phyloP scores from a whole-genome alignment of 2,113 vertebrate species.

The Choloepus hoffmanni region DNA sequence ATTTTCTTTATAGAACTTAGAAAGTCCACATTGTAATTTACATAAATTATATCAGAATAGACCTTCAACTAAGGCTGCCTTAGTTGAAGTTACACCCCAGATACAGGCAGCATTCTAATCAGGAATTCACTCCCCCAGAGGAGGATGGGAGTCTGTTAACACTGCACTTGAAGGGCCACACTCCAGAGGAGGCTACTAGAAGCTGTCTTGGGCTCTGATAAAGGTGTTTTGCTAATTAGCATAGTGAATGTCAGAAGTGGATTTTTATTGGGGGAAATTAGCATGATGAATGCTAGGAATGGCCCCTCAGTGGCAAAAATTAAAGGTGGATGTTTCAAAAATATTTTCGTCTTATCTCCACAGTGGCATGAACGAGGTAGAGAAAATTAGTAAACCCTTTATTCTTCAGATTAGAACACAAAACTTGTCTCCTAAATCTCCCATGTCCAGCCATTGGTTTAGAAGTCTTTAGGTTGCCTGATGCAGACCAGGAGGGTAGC shows the following conservation, averaged over 20 bases:
- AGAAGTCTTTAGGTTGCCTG: background rate
- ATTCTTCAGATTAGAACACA: background rate
- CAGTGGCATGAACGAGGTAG: background rate
- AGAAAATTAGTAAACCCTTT: background rate
- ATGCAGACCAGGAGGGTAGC: background rate
- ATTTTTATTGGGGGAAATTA: slow-evolving; percentile 72
- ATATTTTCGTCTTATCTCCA: background rate
- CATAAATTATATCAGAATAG: slow-evolving; percentile 24
- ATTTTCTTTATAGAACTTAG: slow-evolving; percentile 13
- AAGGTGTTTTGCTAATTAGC: slow-evolving; percentile 65
- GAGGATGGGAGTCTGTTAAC: background rate
- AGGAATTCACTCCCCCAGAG: slow-evolving; percentile 22
- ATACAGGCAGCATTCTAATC: slow-evolving; percentile 11
- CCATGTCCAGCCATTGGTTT: background rate
- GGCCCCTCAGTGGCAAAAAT: slow-evolving; percentile 52
- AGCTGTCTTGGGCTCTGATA: slow-evolving; percentile 25
- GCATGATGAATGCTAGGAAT: slow-evolving; percentile 49
- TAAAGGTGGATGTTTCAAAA: slow-evolving; percentile 42
- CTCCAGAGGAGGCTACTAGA: slow-evolving; percentile 22
- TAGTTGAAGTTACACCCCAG: background rate
- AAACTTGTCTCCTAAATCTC: background rate
- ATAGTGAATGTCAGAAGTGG: slow-evolving; percentile 65
- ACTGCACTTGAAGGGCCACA: slow-evolving; percentile 8
- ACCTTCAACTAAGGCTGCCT: background rate
- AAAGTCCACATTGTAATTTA: slow-evolving; percentile 14